Base-by-base conservation (phyloP, 2,888 invertebrate genomes). In the Lymantria monacha region DNA sequence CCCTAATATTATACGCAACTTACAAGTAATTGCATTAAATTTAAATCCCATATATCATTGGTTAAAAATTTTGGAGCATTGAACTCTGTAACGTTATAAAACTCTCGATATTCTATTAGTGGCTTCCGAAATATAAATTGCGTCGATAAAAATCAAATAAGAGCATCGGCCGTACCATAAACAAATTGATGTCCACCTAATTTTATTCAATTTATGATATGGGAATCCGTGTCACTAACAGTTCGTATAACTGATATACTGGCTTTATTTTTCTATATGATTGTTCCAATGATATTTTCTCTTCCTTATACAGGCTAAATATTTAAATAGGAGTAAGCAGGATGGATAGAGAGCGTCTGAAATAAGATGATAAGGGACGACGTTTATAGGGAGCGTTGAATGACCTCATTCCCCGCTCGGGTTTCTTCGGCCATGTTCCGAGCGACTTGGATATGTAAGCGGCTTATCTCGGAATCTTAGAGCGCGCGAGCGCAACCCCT, bases 401-500 rank as follows among this genome's bases (percentile, higher is more conserved):
- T 67, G 67, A 67, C 67, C 67, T 66, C 67, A 84, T 84, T 87
- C 87, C 83, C 83, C 76, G 72, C 69, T 74, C 68, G 85, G 76
- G 54, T 63, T 66, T 74, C 79, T 78, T 81, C 86, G 87, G 71
- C 48, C 57, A 55, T 66, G 70, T 74, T 77, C 85, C 86, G 70
- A 66, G 57, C 56, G 57, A 68, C 67, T 87, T 83, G 83, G 70
- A 63, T 67, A 60, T 64, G 65, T 64, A 69, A 68, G 74, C 74
- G 61, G 69, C 78, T 81, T 88, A 87, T 87, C 87, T 82, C 59
- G 66, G 60, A 68, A 88, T 87, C 87, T 79, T 61, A 70, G 63
- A 74, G 74, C 79, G 80, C 84, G 81, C 84, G 67, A 57, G 79
- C 86, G 86, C 87, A 87, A 80, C 83, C 82, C 82, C 70, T 66